Base-by-base conservation (phyloP, 1,140 invertebrate genomes). In the Trissolcus basalis region DNA sequence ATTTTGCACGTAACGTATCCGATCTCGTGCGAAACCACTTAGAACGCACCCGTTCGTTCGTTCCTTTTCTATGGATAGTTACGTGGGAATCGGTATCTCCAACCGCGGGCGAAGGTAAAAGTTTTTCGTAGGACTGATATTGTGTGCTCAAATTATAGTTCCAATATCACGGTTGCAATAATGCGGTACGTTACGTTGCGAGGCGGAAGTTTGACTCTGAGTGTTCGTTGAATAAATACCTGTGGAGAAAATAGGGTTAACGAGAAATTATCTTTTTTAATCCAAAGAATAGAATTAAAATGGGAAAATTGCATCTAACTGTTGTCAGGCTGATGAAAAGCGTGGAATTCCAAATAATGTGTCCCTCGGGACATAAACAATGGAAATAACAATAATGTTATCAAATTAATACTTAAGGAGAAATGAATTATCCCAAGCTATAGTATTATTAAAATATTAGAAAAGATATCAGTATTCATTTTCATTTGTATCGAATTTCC, bases 121-220 rank as follows among this genome's bases (percentile, higher is more conserved):
- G 49, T 63, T 63, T 53, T 39, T 39, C 13, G 35, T 14, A 41
- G 33, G 33, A 45, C 19, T 12, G 59, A 63, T 63, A 63, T 53
- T 63, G 48, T 63, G 59, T 12, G 51, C 11, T 35, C 8, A 45
- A 53, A 45, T 51, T 45, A 53, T 53, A 16, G 2, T 27, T 5
- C 16, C 10, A 36, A 50, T 60, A 50, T 33, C 39, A 13, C 14
- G 36, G 14, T 10, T 43, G 35, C 36, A 14, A 10, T 32, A 35
- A 39, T 39, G 44, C 47, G 36, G 33, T 14, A 12, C 10, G 27
- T 60, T 50, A 33, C 35, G 41, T 50, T 50, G 48, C 32, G 35
- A 50, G 3, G n/a, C 36, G 36, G 36, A 39, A 39, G 36, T 39
- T 11, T 11, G 9, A 1, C 3, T 39, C 9, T 11, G 3, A 39